phyloP scores from a whole-genome alignment of 1,140 invertebrate species.

The Caerostris extrusa region DNA sequence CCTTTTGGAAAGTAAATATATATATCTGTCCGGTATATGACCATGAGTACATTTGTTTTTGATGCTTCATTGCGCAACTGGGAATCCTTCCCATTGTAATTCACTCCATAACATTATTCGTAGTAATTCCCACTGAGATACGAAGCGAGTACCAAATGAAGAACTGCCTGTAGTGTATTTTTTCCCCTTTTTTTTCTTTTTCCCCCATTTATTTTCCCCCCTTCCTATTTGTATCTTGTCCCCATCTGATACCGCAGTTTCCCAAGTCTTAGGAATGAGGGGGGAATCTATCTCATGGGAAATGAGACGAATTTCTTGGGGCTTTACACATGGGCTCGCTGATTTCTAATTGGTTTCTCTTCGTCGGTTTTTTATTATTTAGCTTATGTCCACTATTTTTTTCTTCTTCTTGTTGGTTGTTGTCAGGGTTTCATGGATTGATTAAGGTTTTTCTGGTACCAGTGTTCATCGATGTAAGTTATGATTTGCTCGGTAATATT shows the following conservation, averaged over 20 bases:
- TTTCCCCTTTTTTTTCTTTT: neutral
- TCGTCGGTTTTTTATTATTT: no score
- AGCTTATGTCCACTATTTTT: no score
- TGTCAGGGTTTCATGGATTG: no score
- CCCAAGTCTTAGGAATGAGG: neutral
- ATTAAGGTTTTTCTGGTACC: no score
- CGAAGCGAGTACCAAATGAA: neutral
- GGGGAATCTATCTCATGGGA: neutral
- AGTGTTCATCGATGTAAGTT: no score
- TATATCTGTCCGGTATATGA: neutral
- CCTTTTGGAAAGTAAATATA: neutral
- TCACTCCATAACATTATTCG: constrained; percentile 38
- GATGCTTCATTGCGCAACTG: neutral
- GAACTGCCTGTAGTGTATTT: neutral
- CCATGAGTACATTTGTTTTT: neutral
- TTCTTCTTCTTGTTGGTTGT: no score
- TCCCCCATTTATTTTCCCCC: no score
- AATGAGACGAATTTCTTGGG: neutral
- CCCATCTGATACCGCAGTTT: neutral
- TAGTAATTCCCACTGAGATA: neutral
- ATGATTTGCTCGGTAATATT: no score
- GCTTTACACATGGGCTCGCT: neutral
- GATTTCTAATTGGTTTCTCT: constrained; percentile 29
- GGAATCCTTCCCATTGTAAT: constrained; percentile 37
- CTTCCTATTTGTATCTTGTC: neutral